Conservation (phyloP, 2,888 invertebrate species). For the Drosophila peninsularis region DNA sequence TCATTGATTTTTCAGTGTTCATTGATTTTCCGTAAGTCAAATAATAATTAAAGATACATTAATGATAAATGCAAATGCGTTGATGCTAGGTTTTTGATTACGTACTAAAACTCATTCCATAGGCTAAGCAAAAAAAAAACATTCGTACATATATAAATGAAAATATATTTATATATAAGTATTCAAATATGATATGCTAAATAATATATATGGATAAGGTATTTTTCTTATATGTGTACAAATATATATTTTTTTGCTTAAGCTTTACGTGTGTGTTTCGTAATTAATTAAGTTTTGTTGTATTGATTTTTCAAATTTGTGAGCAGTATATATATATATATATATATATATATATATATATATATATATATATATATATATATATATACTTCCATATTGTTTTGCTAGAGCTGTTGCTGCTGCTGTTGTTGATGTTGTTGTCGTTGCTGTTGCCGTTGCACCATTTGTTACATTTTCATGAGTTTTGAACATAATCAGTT, state of each 20-base stretch:
- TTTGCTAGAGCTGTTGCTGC: constrained; percentile 20
- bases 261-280: not conserved
- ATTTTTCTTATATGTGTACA: too few relatives aligned
- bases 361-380: constrained; percentile 12
- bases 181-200: too few relatives aligned
- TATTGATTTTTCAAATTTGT: constrained; percentile 7
- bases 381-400: constrained; percentile 1
- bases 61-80: not conserved
- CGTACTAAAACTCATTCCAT: not conserved
- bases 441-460: constrained; percentile 4
- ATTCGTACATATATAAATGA: too few relatives aligned
- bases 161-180: too few relatives aligned
- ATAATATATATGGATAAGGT: too few relatives aligned
- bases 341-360: constrained; percentile 4
- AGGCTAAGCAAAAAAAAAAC: not conserved
- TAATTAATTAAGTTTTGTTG: not conserved
- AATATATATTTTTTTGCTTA: not conserved
- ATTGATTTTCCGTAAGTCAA: not conserved
- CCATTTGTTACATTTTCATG: constrained; percentile 5
- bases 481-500: not conserved
- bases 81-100: not conserved
- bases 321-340: constrained; percentile 6
- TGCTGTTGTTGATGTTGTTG: constrained; percentile 4
- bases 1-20: too few relatives aligned
- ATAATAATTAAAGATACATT: not conserved